Evolutionary conservation across 2,113 vertebrate species (phyloP).

Genomic region (Deroptyus accipitrinus): DNA sequence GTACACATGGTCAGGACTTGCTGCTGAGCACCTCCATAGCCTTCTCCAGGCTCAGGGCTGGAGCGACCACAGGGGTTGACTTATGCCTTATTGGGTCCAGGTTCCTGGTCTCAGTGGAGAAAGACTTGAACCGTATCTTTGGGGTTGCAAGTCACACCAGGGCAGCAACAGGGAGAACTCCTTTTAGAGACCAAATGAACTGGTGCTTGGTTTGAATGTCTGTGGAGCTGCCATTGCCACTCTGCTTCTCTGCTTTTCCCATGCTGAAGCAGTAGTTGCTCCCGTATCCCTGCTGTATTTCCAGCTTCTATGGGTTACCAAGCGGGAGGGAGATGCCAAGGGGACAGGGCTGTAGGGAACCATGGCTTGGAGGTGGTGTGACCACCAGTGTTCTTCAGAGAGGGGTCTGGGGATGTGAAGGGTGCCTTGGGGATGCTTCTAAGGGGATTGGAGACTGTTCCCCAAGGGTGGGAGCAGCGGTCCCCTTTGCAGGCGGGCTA

Average conservation of each 20-base stretch:
- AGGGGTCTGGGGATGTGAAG: background rate
- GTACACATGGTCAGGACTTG: fast-evolving
- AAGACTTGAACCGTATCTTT: background rate
- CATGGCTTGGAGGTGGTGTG: fast-evolving
- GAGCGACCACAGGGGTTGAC: background rate
- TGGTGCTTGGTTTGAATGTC: background rate
- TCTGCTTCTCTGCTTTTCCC: background rate
- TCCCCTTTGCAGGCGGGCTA: background rate
- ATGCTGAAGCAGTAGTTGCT: fast-evolving
- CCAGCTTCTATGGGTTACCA: background rate
- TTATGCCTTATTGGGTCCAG: fast-evolving
- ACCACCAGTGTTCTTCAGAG: background rate
- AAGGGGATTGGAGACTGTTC: background rate
- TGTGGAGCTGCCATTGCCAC: fast-evolving
- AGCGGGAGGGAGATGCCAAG: background rate
- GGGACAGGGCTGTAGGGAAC: background rate
- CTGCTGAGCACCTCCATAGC: background rate
- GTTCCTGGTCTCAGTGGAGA: background rate
- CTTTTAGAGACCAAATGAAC: background rate
- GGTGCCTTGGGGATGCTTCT: background rate
- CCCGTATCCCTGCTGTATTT: background rate
- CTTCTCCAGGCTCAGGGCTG: fast-evolving
- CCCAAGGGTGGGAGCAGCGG: background rate
- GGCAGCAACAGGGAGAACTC: background rate
- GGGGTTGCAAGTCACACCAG: fast-evolving